Evolutionary conservation across 2,113 vertebrate species (phyloP).

Genomic region (Ursus arctos): DNA sequence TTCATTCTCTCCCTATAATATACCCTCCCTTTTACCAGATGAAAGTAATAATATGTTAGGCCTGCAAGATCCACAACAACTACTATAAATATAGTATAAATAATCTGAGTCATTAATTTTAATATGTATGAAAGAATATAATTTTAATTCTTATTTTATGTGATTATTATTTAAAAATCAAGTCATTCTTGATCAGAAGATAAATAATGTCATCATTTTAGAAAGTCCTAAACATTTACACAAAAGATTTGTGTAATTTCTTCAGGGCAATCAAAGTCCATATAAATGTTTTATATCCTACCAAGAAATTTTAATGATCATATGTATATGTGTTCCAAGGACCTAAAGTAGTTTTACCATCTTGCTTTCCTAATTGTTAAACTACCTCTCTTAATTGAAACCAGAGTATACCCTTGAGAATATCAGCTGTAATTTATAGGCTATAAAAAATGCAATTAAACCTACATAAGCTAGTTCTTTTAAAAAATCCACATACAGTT

Average conservation of each 20-base stretch:
- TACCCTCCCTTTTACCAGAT: not conserved
- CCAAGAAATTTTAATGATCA: slow-evolving; percentile 57
- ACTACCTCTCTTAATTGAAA: slow-evolving; percentile 60
- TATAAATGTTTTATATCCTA: slow-evolving; percentile 66
- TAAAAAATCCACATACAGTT: not conserved
- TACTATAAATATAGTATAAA: not conserved
- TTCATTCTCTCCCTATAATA: not conserved
- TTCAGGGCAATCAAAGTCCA: slow-evolving; percentile 31
- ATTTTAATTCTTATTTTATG: slow-evolving; percentile 9
- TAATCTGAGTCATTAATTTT: slow-evolving; percentile 32
- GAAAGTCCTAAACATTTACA: slow-evolving; percentile 35
- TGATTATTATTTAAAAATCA: slow-evolving; percentile 30
- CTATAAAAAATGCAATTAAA: slow-evolving; percentile 66
- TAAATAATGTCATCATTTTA: slow-evolving; percentile 39
- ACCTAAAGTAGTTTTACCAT: slow-evolving; percentile 47
- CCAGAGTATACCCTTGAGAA: slow-evolving; percentile 28
- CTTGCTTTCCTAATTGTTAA: slow-evolving; percentile 53
- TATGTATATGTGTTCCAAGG: slow-evolving; percentile 54
- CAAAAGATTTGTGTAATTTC: slow-evolving; percentile 45
- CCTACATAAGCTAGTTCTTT: not conserved
- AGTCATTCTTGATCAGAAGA: slow-evolving; percentile 45
- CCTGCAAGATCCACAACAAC: not conserved
- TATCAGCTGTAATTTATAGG: slow-evolving; percentile 66
- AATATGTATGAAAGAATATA: not conserved
- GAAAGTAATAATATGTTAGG: not conserved